Evolutionary conservation across 2,797 vertebrate genomes (phyloP).

Genomic region (Mormyrops attenuatus): DNA sequence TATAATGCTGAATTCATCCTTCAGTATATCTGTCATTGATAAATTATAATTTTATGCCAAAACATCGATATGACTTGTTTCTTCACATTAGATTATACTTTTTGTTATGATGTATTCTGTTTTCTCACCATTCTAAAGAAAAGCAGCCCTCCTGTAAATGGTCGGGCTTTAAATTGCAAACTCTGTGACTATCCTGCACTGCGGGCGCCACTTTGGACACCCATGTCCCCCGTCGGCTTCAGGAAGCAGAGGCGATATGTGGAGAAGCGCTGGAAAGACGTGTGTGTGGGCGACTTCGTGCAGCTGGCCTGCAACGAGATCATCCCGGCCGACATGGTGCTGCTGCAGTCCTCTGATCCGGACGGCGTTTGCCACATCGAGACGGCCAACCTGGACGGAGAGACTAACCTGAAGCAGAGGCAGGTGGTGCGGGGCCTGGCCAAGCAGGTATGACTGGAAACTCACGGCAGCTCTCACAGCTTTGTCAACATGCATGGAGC

Average conservation of each 20-base stretch:
- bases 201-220: not conserved
- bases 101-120: no score
- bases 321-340: conserved; percentile 85
- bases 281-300: conserved; percentile 84
- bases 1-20: not conserved
- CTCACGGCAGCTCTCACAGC: not conserved
- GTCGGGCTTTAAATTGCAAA: not conserved
- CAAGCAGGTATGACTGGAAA: conserved; percentile 59
- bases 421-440: conserved; percentile 75
- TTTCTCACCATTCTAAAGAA: no score
- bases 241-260: conserved; percentile 74
- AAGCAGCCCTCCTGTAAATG: no score
- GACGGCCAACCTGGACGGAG: conserved; percentile 86
- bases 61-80: not conserved
- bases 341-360: conserved; percentile 81
- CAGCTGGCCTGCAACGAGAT: conserved; percentile 86
- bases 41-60: not conserved
- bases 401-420: conserved; percentile 90
- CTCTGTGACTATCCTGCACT: not conserved
- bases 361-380: conserved; percentile 88
- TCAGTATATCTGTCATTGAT: not conserved
- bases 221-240: conserved; percentile 10
- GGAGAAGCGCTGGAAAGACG: conserved; percentile 76
- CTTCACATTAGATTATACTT: not conserved
- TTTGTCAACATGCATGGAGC: not conserved